Evolutionary conservation across 2,113 vertebrate genomes (phyloP).

Genomic region (Tautogolabrus adspersus): DNA sequence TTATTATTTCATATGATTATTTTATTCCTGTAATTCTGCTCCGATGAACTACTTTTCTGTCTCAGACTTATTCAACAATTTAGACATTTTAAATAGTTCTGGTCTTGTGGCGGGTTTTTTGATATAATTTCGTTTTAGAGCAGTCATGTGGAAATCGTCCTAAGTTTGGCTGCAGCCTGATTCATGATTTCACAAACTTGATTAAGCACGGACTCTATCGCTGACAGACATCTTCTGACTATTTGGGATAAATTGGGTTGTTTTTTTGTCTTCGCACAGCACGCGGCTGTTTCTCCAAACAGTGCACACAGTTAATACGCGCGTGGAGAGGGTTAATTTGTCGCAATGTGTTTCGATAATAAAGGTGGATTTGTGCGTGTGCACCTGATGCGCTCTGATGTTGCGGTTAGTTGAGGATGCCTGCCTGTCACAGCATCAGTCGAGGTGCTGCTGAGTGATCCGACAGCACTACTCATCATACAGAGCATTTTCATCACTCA

Average conservation of each 20-base stretch:
- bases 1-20: not conserved
- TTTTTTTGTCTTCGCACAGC: conserved; percentile 32
- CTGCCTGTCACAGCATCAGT: conserved; percentile 62
- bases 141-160: conserved; percentile 27
- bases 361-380: conserved; percentile 47
- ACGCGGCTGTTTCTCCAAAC: not conserved
- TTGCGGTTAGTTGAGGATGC: conserved; percentile 66
- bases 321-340: conserved; percentile 12
- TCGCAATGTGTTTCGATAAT: conserved; percentile 46
- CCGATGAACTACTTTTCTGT: conserved; percentile 56
- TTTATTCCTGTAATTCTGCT: conserved; percentile 9
- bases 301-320: conserved; percentile 22
- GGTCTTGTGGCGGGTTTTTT: not conserved
- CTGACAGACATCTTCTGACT: not conserved
- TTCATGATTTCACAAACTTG: conserved; percentile 61
- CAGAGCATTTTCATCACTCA: conserved; percentile 5
- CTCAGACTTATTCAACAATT: conserved; percentile 19
- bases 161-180: conserved; percentile 48
- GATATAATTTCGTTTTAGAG: not conserved
- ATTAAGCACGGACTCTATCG: not conserved
- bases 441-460: conserved; percentile 36
- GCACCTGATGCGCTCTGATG: conserved; percentile 80
- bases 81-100: not conserved
- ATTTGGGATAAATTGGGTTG: conserved; percentile 22
- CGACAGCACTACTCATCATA: conserved; percentile 21